These are phyloP conservation scores for Macrochelys suwanniensis DNA, from an alignment of 2,797 vertebrate genomes.

Conservation along the genomic window DNA sequence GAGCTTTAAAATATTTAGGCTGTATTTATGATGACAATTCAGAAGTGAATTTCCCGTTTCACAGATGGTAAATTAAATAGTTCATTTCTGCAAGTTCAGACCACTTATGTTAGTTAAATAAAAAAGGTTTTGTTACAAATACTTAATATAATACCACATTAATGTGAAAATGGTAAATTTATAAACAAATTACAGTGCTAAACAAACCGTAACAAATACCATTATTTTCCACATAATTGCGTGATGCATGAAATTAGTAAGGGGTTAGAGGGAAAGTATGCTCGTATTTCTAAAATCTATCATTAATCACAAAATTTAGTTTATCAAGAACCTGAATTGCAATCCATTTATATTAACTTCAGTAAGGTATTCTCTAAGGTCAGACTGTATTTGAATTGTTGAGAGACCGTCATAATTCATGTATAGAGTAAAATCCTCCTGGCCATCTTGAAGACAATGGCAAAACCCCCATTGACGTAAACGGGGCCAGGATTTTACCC, in stretches of 20 bases:
- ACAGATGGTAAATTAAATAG: slow-evolving; percentile 11
- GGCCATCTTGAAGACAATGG: not conserved
- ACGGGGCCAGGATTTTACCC: not conserved
- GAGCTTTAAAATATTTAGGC: not conserved
- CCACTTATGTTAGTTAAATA: not conserved
- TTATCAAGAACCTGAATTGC: not conserved
- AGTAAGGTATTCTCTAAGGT: not conserved
- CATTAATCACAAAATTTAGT: slow-evolving; percentile 14
- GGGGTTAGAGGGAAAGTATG: not conserved
- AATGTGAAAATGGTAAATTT: slow-evolving; percentile 11
- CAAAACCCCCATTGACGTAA: not conserved
- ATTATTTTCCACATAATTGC: slow-evolving; percentile 22
- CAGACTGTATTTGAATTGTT: not conserved
- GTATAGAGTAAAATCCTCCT: not conserved
- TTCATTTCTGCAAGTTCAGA: not conserved
- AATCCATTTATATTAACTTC: not conserved
- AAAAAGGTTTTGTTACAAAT: not conserved
- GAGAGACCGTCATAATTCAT: not conserved
- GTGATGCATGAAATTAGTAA: not conserved
- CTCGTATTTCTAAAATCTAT: not conserved
- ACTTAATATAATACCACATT: not conserved
- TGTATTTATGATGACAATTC: not conserved
- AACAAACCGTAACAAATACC: not conserved
- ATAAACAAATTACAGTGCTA: not conserved
- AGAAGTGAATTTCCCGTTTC: slow-evolving; percentile 9